These are phyloP conservation scores for Ostrea edulis DNA, from an alignment of 1,140 invertebrate genomes.

Conservation along the genomic window DNA sequence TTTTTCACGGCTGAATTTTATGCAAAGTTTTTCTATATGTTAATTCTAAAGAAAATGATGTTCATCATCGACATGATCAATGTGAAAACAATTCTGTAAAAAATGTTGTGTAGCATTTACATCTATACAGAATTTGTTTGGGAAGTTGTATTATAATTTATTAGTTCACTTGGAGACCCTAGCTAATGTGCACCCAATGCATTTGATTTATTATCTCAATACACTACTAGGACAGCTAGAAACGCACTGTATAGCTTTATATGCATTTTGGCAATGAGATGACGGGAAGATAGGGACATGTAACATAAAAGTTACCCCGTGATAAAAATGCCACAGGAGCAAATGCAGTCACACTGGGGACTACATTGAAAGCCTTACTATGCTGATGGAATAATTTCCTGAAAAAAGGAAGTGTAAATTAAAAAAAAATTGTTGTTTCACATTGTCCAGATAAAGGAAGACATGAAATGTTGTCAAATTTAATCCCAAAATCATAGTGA, in stretches of 20 bases:
- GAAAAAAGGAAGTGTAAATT: background rate
- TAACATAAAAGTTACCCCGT: background rate
- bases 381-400: background rate
- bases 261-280: constrained; percentile 2
- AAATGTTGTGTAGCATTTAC: too few species aligned
- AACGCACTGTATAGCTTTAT: background rate
- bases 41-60: too few species aligned
- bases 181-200: background rate
- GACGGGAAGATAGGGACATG: background rate
- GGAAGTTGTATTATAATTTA: too few species aligned
- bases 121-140: too few species aligned
- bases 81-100: too few species aligned
- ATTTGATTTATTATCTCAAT: background rate
- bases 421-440: background rate
- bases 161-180: background rate
- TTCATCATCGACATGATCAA: too few species aligned
- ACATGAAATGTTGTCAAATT: too few species aligned
- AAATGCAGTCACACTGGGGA: background rate
- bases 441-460: too few species aligned
- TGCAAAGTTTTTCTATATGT: background rate
- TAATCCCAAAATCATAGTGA: too few species aligned
- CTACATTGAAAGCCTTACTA: background rate
- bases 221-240: background rate
- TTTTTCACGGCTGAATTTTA: background rate
- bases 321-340: background rate